A percentile compares a stretch with the other conserved stretches of the same genome.
Conservation (phyloP, 2,113 vertebrate species). For the Tamias sibiricus region DNA sequence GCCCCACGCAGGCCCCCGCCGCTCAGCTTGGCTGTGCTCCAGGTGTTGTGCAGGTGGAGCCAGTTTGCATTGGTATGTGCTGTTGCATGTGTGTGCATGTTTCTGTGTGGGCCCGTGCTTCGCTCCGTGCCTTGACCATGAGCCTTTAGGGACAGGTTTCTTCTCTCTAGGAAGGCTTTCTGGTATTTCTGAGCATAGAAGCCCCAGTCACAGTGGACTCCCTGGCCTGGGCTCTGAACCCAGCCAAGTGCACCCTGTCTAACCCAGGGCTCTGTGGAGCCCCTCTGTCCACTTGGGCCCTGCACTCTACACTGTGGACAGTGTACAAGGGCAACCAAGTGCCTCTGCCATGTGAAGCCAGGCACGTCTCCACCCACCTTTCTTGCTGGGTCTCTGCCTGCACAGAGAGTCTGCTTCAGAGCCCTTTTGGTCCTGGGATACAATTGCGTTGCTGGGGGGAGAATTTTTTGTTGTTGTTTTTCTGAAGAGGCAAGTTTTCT, state of each 20-base stretch:
- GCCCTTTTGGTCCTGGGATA: not conserved
- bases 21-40: not conserved
- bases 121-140: not conserved
- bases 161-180: not conserved
- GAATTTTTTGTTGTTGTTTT: not conserved
- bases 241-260: not conserved
- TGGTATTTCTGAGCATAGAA: not conserved
- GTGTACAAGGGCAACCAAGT: not conserved
- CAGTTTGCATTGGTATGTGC: not conserved
- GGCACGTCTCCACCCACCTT: not conserved
- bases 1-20: not conserved
- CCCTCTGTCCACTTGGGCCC: not conserved
- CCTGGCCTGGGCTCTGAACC: not conserved
- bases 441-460: not conserved
- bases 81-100: not conserved
- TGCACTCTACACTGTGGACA: not conserved
- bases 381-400: not conserved
- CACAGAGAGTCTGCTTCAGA: not conserved
- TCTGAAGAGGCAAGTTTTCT: slow-evolving; percentile 38
- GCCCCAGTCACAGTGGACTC: not conserved
- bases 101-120: not conserved
- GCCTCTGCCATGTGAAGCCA: fast-evolving
- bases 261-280: not conserved
- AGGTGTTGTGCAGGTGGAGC: not conserved
- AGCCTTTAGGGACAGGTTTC: not conserved